Percentiles rank a stretch among this genome's conserved stretches.
These are phyloP conservation scores for Drosophila sordidapex DNA, from an alignment of 2,888 invertebrate genomes.

Conservation along the genomic window DNA sequence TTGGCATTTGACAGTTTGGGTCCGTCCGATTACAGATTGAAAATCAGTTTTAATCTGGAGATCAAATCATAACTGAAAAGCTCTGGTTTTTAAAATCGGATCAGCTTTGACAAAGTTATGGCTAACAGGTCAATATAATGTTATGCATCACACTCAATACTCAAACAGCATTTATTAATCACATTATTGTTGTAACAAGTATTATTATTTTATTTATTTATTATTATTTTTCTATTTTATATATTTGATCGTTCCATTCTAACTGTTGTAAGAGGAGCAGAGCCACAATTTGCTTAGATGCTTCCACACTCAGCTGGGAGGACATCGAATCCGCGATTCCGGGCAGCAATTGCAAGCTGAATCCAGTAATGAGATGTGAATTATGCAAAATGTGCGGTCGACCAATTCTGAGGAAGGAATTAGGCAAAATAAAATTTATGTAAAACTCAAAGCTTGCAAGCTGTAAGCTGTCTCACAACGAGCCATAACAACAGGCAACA, in stretches of 20 bases:
- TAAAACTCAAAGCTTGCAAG: slow-evolving; percentile 44
- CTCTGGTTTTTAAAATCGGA: not conserved
- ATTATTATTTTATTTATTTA: too few relatives aligned
- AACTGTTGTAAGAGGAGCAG: not conserved
- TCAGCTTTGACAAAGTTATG: too few relatives aligned
- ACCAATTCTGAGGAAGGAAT: slow-evolving; percentile 45
- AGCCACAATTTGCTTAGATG: not conserved
- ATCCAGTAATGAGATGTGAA: slow-evolving; percentile 37
- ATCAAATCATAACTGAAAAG: not conserved
- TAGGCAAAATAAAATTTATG: slow-evolving; percentile 72
- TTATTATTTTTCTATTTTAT: too few relatives aligned
- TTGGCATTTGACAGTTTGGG: not conserved
- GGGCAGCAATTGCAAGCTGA: slow-evolving; percentile 13
- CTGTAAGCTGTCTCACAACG: slow-evolving; percentile 49
- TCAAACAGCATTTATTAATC: not conserved
- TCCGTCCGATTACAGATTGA: not conserved
- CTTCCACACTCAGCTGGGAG: not conserved
- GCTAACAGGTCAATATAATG: too few relatives aligned
- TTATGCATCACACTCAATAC: not conserved
- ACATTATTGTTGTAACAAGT: not conserved
- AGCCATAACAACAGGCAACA: slow-evolving; percentile 13
- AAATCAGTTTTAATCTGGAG: not conserved
- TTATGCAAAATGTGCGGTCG: slow-evolving; percentile 50
- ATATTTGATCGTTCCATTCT: not conserved
- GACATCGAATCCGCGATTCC: not conserved